Percentiles rank a stretch among this genome's conserved stretches.
These are phyloP conservation scores for Cyphomyrus discorhynchus DNA, from an alignment of 2,113 vertebrate genomes.

Conservation along the genomic window DNA sequence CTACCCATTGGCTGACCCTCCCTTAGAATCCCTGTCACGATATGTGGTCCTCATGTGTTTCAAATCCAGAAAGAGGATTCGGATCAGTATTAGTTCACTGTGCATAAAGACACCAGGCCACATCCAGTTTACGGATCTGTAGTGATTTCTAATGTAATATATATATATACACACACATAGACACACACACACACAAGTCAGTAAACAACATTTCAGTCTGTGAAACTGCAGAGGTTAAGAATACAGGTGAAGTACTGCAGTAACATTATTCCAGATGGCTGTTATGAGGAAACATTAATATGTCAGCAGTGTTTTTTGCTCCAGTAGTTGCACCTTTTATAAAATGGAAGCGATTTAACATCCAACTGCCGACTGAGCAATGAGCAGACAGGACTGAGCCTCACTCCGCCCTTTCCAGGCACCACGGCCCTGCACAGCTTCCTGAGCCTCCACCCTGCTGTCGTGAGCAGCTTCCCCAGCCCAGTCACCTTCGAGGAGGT, in stretches of 20 bases:
- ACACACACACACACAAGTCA: background rate
- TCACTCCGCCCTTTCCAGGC: slow-evolving; percentile 51
- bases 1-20: no score
- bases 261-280: background rate
- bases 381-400: no score
- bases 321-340: background rate
- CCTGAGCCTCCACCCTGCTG: slow-evolving; percentile 76
- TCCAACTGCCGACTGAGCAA: background rate
- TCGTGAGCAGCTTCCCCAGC: slow-evolving; percentile 77
- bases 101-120: no score
- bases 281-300: background rate
- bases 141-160: no score
- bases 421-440: slow-evolving; percentile 78
- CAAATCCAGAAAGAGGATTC: no score
- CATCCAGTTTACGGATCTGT: no score
- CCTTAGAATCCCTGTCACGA: no score
- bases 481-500: slow-evolving; percentile 80
- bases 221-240: background rate
- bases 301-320: background rate
- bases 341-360: background rate
- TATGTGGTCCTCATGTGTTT: no score
- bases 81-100: no score
- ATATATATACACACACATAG: no score
- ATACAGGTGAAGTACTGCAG: background rate
- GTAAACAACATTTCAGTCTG: background rate